Percentiles rank a stretch among this genome's conserved stretches.
Evolutionary conservation across 2,797 vertebrate genomes (phyloP).

Genomic region (Propithecus deckenii): DNA sequence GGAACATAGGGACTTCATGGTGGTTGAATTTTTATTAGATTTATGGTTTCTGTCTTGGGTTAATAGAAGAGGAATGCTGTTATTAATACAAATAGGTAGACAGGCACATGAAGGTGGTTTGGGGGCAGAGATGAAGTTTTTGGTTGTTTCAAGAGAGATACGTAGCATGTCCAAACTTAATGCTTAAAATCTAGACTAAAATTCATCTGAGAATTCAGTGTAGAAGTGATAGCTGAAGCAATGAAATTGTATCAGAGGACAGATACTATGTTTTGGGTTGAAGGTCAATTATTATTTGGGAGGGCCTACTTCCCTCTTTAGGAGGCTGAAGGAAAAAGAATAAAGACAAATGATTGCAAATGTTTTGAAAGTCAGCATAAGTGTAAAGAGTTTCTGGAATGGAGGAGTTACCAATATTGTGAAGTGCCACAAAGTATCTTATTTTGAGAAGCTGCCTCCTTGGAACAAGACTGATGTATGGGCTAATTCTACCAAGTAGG

Average conservation of each 20-base stretch:
- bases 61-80: neutral
- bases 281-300: neutral
- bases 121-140: neutral
- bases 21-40: neutral
- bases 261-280: neutral
- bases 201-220: neutral
- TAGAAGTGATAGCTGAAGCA: neutral
- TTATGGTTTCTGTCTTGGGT: neutral
- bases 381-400: neutral
- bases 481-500: neutral
- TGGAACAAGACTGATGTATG: neutral
- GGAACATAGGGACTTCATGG: neutral
- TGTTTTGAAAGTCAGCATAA: neutral
- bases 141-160: neutral
- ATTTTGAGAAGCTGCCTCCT: neutral
- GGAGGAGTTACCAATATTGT: neutral
- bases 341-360: neutral
- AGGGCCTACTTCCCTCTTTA: neutral
- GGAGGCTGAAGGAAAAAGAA: conserved; percentile 40
- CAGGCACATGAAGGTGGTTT: neutral
- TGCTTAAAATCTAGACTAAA: conserved; percentile 22
- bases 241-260: neutral
- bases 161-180: neutral
- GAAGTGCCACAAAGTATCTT: neutral
- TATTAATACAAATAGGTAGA: neutral